Evolutionary conservation across 2,113 vertebrate genomes (phyloP), one percentile per base, ranked within the genome.

Genomic region (Sylvilagus bachmani): DNA sequence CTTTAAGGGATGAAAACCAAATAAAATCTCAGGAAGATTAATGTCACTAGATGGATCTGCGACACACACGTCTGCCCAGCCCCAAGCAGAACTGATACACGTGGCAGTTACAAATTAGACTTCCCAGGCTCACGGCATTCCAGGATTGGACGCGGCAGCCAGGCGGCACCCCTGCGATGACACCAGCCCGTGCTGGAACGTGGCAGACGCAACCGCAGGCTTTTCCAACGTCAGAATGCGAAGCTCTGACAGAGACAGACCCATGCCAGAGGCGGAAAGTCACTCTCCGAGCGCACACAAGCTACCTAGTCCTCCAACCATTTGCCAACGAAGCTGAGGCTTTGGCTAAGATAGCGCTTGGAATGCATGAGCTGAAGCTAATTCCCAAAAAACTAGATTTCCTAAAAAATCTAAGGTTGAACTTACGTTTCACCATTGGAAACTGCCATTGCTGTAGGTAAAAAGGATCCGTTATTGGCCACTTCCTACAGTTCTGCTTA

Each of bases 21-120:
- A 95, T 94, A 87, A 95, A 97, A 94, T 96, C 92, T 95, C 91
- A 87, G 92, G 71, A 95, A 95, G 92, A 96, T 91, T 77, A 78
- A 94, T 95, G 93, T 69, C 89, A 71, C 93, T 75, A 55, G 95
- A 58, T 95, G 73, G 27, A 66, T 83, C 70, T 71, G 51, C 27
- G 19, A 64, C 44, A 64, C 75, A 64, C 55, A 74, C 36, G 58
- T 53, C 58, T 93, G 89, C 90, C 92, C 86, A 73, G 79, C 86
- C 53, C 85, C 86, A 81, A 88, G 90, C 66, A 73, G 79, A 82
- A 55, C 55, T 21, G 69, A 77, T 38, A 74, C 5, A 27, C 92
- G 36, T 0, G 22, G 75, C 70, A 73, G 33, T 55, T 94, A 89
- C 85, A 78, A 55, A 91, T 51, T 53, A 73, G 94, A 89, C 53